Percentiles rank a stretch among this genome's conserved stretches.
Evolutionary conservation across 2,888 invertebrate genomes (phyloP).

Genomic region (Tillus elongatus): DNA sequence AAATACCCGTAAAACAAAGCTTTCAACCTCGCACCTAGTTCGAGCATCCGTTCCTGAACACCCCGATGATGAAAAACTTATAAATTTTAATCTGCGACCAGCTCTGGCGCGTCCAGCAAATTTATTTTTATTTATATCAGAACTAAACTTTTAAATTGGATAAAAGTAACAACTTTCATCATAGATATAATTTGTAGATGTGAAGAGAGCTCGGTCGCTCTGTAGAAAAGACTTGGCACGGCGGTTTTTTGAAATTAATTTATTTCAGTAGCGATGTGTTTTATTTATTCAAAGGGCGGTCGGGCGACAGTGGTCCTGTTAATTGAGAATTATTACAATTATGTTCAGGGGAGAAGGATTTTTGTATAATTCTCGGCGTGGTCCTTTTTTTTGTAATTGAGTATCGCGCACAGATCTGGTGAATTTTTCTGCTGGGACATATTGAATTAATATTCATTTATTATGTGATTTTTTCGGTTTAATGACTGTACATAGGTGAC

Average conservation of each 20-base stretch:
- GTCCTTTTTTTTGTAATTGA: conserved; percentile 23
- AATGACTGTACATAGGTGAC: conserved; percentile 12
- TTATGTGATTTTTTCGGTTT: conserved; percentile 27
- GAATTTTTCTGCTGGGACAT: conserved; percentile 38
- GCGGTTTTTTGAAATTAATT: conserved; percentile 33
- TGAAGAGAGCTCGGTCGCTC: conserved; percentile 17
- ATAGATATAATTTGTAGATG: conserved; percentile 34
- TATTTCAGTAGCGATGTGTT: conserved; percentile 29
- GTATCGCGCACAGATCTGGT: conserved; percentile 31
- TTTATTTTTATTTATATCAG: conserved; percentile 22
- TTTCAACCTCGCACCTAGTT: no score
- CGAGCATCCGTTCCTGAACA: no score
- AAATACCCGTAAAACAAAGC: no score
- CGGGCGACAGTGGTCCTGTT: conserved; percentile 25
- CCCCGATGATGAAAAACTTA: no score
- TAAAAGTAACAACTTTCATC: conserved; percentile 37
- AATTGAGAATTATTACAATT: conserved; percentile 39
- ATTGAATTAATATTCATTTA: conserved; percentile 40
- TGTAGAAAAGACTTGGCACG: conserved; percentile 24
- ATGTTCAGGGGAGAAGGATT: conserved; percentile 33
- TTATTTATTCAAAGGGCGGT: conserved; percentile 35
- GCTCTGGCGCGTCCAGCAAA: no score
- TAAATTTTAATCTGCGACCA: no score
- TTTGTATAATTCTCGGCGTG: conserved; percentile 25
- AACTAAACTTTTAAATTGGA: conserved; percentile 38